Evolutionary conservation across 2,888 invertebrate genomes (phyloP), one percentile per base, ranked within the genome.

Genomic region (Cheilosia impressa): DNA sequence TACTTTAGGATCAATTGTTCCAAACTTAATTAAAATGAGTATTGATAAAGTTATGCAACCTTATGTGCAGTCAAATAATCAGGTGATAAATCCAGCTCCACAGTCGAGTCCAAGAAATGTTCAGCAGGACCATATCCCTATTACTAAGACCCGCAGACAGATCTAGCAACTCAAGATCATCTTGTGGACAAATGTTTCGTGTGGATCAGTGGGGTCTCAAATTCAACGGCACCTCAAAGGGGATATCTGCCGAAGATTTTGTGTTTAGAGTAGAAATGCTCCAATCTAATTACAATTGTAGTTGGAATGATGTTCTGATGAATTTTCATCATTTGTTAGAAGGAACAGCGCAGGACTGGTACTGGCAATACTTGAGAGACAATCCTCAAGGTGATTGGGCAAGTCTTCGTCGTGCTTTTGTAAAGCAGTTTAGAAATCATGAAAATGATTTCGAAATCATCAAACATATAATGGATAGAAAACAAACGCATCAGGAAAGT

Each of bases 231-330:
- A 52, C 63, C 15, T 43, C 58, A 7, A 58, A 55, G n/a, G 13
- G 19, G 2, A 41, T 82, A 41, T 38, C 77, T 13, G 57, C 65
- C 4, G 79, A 79, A 45, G 63, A 84, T 10, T 82, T 82, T 52
- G 72, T 80, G 1, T 85, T 77, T 7, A 71, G 76, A 15, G 60
- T 85, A 10, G 72, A 58, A 2, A 62, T 68, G 10, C 45, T 79
- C 7, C 65, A 68, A n/a, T 58, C 45, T 4, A 55, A 53, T 57
- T 73, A 68, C 24, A 15, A 43, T 43, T 24, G 13, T 6, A 43
- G 22, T 19, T 84, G 65, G 84, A 50, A 7, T 60, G 77, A 57
- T 57, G 77, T 78, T 50, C 43, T 66, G 4, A 50, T 50, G 19
- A 62, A 81, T 24, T 47, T 75, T 19, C 75, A 81, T 13, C 68